Evolutionary conservation across 2,888 invertebrate genomes (phyloP), one percentile per base, ranked within the genome.

Genomic region (Pristionchus fissidentatus): DNA sequence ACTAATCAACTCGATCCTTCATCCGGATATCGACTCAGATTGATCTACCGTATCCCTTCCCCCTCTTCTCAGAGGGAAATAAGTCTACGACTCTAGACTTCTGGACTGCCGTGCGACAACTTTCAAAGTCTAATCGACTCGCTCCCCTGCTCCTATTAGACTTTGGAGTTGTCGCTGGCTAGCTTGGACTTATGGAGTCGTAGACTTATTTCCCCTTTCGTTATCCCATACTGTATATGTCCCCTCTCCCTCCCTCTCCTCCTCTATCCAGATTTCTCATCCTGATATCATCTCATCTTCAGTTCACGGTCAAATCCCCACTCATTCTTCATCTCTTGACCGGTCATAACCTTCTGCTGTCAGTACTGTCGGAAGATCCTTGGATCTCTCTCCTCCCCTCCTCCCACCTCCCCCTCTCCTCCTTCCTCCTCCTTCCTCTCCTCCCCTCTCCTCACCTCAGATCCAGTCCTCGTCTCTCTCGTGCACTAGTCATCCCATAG

Each of bases 21-120:
- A 43, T 75, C 46, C 75, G 22, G 49, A 75, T 46, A 46, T 49
- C 29, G 75, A 78, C 35, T 78, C 78, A 10, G 55, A 55, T 78
- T 78, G 55, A 78, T 7, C 75, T 43, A 13, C 73, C 73, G 22
- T 75, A 10, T 46, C 73, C n/a, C 43, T 46, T 38, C 70, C n/a
- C 41, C 19, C 10, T 15, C 19, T n/a, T 38, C 4, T 43, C n/a
- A n/a, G n/a, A n/a, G n/a, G n/a, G n/a, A n/a, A n/a, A n/a, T n/a
- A n/a, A n/a, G n/a, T n/a, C n/a, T n/a, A n/a, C n/a, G n/a, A n/a
- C n/a, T n/a, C n/a, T n/a, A n/a, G n/a, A n/a, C n/a, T n/a, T n/a
- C n/a, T n/a, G n/a, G n/a, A n/a, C n/a, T n/a, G n/a, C n/a, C n/a
- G n/a, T n/a, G n/a, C n/a, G n/a, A n/a, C n/a, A n/a, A n/a, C n/a